Evolutionary conservation across 2,888 invertebrate genomes (phyloP), one percentile per base, ranked within the genome.

Genomic region (Unio pictorum): DNA sequence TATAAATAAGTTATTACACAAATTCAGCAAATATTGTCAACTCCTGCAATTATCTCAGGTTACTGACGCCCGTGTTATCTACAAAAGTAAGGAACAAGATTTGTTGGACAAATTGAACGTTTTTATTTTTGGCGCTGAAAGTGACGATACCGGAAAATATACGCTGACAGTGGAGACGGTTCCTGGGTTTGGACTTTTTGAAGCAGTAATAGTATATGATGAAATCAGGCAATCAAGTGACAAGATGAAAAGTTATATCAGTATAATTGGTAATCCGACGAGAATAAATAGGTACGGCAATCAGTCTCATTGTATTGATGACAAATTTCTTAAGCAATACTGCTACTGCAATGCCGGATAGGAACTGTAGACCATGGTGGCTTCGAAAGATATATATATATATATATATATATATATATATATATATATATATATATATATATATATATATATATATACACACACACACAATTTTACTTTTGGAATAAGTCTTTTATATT

Each of bases 121-220:
- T 45, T 45, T 45, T 15, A 45, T 45, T 11, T 45, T 45, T 45
- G 45, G 45, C 0, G 45, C 45, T 45, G 45, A 45, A 45, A 15
- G 64, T 20, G 72, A 73, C 45, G 67, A 66, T 11, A 67, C 77
- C 54, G 71, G 74, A 18, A 66, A 75, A 58, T 84, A 95, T 78
- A 92, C 93, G 78, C 88, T 94, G 54, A 93, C 93, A 86, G 94
- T 74, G 91, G 92, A 72, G 28, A 94, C 94, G 0, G 78, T 85
- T 61, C 95, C 95, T 0, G 94, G 95, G 5, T 91, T 91, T 65
- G 95, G 93, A 0, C 89, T 94, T 62, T 96, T 96, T 87, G 96
- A 96, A 89, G 45, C 45, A 45, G 94, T 94, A 2, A 95, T 95
- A 0, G 91, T 96, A 8, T 11, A 45, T 45, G 91, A 93, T 54